Conservation (phyloP, 2,113 vertebrate genomes). For the Microcebus murinus region DNA sequence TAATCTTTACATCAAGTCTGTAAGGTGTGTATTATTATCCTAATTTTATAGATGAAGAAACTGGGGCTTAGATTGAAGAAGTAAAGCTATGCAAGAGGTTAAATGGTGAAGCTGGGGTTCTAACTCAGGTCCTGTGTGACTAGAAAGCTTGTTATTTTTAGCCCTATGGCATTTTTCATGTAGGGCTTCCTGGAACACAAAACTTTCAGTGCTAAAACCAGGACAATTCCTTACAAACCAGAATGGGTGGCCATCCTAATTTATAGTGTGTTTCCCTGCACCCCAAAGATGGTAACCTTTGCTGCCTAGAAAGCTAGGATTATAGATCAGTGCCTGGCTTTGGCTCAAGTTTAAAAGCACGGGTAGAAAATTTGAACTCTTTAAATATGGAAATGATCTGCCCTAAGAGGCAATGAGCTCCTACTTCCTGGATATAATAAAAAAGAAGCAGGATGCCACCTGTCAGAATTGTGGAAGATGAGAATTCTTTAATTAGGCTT, state of each 20-base stretch:
- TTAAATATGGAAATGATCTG: background rate
- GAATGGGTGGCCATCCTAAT: background rate
- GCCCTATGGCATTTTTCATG: background rate
- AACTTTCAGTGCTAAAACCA: background rate
- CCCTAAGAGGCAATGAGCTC: background rate
- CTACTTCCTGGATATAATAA: background rate
- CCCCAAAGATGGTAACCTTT: background rate
- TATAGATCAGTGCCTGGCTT: conserved; percentile 7
- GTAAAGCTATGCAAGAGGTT: background rate
- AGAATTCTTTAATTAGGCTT: background rate
- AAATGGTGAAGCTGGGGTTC: background rate
- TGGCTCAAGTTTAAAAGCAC: conserved; percentile 44
- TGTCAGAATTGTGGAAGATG: background rate
- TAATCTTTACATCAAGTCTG: background rate
- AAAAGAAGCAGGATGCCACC: background rate
- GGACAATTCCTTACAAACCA: background rate
- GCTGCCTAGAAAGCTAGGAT: conserved; percentile 25
- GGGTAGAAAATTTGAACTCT: conserved; percentile 20
- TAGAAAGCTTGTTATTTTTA: background rate
- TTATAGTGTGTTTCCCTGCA: background rate
- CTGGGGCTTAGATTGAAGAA: background rate
- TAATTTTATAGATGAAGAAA: background rate
- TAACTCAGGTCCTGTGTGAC: background rate
- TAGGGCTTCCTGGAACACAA: background rate
- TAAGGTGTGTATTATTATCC: background rate